Evolutionary conservation across 2,888 invertebrate species (phyloP), one percentile per base, ranked within the genome.

Genomic region (Trissoscelio sp.): DNA sequence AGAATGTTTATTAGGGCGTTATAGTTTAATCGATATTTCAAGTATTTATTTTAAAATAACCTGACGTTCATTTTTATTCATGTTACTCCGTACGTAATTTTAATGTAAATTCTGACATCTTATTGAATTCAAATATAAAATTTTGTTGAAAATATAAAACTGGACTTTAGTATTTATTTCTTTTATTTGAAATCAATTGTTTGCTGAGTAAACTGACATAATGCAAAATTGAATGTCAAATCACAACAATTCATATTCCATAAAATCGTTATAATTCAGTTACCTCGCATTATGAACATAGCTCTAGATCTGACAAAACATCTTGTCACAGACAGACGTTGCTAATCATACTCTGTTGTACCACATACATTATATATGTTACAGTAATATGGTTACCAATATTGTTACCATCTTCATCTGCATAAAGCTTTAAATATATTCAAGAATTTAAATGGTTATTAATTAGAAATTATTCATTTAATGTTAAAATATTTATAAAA

Each of bases 11-110:
- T 62, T 46, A 46, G 62, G 31, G 62, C 46, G 62, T 62, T 62
- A 62, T 16, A 46, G 39, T 46, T 62, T 18, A 46, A 62, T 62
- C 62, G 46, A 62, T 62, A 62, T 46, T 62, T 62, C n/a, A 44
- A 18, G 31, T 62, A 18, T 62, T 62, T 22, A 31, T 62, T n/a
- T n/a, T n/a, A n/a, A n/a, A n/a, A n/a, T n/a, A n/a, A n/a, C n/a
- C n/a, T n/a, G n/a, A n/a, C n/a, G n/a, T n/a, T n/a, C n/a, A n/a
- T n/a, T n/a, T n/a, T n/a, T n/a, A n/a, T n/a, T n/a, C n/a, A n/a
- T n/a, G n/a, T n/a, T n/a, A n/a, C n/a, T 62, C 24, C 3, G 24
- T 24, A 24, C 5, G 24, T 24, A 24, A 24, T 24, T 3, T 24
- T 4, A 24, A 24, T 24, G 24, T 24, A 24, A 24, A 24, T 24